Conservation (phyloP, 2,797 vertebrate species). For the Xiphophorus birchmanni region DNA sequence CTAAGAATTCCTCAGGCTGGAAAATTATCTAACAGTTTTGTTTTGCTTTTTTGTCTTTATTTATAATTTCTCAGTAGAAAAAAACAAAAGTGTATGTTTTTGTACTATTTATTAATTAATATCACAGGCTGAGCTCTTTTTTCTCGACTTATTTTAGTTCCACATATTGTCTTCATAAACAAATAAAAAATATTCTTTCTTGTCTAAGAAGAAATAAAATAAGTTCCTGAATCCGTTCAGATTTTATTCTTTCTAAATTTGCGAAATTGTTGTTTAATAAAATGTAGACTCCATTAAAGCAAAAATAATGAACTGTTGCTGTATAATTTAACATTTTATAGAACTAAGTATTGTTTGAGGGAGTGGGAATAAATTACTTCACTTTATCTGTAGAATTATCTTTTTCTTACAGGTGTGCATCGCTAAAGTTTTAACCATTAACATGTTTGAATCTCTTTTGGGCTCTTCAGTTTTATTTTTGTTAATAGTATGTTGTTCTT, state of each 20-base stretch:
- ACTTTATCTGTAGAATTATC: neutral
- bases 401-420: constrained; percentile 1
- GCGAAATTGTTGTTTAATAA: neutral
- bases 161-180: constrained; percentile 5
- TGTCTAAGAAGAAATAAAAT: constrained; percentile 36
- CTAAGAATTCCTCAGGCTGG: neutral
- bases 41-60: too few relatives aligned
- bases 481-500: constrained; percentile 19
- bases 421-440: neutral
- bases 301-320: neutral
- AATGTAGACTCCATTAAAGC: neutral
- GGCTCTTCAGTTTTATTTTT: constrained; percentile 13
- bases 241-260: neutral
- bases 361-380: constrained; percentile 6
- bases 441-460: constrained; percentile 8
- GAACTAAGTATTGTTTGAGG: neutral
- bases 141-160: neutral
- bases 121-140: constrained; percentile 12
- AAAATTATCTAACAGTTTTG: neutral
- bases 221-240: neutral
- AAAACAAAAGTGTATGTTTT: neutral
- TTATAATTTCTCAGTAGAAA: neutral
- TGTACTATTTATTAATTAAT: neutral
- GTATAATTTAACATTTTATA: neutral
- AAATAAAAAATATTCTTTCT: constrained; percentile 9